A percentile compares a stretch with the other conserved stretches of the same genome.
phyloP scores from a whole-genome alignment of 2,113 vertebrate species.

The Toxostoma redivivum region DNA sequence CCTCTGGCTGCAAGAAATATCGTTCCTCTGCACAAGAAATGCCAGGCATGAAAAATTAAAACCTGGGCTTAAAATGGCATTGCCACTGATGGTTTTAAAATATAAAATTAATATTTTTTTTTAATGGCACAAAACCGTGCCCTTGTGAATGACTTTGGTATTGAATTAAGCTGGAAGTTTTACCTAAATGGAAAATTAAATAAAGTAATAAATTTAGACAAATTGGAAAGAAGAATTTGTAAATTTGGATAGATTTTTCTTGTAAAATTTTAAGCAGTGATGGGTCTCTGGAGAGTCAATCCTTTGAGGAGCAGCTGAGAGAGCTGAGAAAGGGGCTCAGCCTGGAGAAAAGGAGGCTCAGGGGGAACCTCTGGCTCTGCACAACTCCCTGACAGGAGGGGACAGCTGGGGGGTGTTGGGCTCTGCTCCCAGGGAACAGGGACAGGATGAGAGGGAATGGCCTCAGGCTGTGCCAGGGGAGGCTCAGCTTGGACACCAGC shows the following conservation, averaged over 20 bases:
- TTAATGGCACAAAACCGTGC: not conserved
- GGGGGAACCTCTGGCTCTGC: not conserved
- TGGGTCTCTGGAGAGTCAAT: not conserved
- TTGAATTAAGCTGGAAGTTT: not conserved
- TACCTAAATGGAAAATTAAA: not conserved
- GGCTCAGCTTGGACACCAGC: accelerated
- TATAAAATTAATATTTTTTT: not conserved
- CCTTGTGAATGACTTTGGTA: not conserved
- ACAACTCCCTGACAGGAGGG: not conserved
- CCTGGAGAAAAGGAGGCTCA: not conserved
- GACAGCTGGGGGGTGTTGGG: not conserved
- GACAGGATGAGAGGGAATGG: not conserved
- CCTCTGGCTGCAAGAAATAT: not conserved
- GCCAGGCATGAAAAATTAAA: not conserved
- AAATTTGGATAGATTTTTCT: not conserved
- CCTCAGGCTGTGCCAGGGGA: not conserved
- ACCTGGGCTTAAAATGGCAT: not conserved
- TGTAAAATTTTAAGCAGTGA: not conserved
- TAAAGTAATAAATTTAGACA: not conserved
- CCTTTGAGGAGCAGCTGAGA: not conserved
- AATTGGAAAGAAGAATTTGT: not conserved
- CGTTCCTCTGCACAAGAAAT: not conserved
- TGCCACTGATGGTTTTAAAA: not conserved
- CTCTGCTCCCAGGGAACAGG: not conserved
- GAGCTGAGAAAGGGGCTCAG: not conserved